Percentiles rank a stretch among this genome's conserved stretches.
Evolutionary conservation across 2,113 vertebrate genomes (phyloP).

Genomic region (Eolophus roseicapilla): DNA sequence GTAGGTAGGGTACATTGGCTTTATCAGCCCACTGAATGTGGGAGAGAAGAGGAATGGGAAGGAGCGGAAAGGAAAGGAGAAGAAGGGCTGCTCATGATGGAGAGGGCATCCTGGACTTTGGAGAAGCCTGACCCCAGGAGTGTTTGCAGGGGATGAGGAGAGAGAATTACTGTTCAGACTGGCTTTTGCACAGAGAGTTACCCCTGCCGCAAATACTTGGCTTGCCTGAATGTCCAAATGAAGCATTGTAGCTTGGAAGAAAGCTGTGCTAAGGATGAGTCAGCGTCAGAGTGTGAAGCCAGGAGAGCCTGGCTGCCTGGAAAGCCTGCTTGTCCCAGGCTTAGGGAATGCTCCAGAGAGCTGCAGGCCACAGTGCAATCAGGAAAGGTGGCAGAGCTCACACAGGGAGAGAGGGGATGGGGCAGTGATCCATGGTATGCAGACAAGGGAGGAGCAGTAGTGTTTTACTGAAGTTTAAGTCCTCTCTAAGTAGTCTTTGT

Average conservation of each 20-base stretch:
- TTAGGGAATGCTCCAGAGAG: background rate
- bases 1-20: background rate
- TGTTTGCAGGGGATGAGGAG: background rate
- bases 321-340: background rate
- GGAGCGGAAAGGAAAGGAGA: background rate
- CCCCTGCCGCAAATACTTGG: background rate
- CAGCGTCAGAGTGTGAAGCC: background rate
- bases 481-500: background rate
- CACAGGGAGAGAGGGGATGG: background rate
- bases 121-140: background rate
- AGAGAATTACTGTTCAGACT: background rate
- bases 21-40: background rate
- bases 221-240: background rate
- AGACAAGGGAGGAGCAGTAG: background rate
- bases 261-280: background rate
- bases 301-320: background rate
- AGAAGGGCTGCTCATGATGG: background rate
- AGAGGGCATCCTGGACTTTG: background rate
- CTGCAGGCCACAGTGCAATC: fast-evolving
- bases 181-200: background rate
- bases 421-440: fast-evolving
- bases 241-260: background rate
- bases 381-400: background rate
- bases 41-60: background rate
- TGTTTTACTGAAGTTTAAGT: background rate